Evolutionary conservation across 2,888 invertebrate species (phyloP).

Genomic region (Laspeyria flexula): DNA sequence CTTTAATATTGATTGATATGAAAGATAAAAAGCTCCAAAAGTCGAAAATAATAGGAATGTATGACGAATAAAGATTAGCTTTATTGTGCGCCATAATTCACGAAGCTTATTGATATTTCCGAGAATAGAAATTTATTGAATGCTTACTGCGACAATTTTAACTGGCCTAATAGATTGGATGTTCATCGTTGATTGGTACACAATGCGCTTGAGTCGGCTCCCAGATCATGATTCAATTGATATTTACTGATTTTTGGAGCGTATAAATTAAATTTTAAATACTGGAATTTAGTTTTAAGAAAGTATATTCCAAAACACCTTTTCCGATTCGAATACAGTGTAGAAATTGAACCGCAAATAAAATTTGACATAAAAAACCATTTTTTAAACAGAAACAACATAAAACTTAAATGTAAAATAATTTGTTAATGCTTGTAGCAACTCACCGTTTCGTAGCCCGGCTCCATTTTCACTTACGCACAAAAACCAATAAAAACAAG

Average conservation of each 20-base stretch:
- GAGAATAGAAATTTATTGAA: conserved; percentile 58
- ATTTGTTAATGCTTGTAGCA: conserved; percentile 33
- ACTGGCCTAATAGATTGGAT: conserved; percentile 75
- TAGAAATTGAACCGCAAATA: no score
- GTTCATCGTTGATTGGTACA: conserved; percentile 73
- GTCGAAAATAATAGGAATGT: not conserved
- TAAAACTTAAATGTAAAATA: conserved; percentile 12
- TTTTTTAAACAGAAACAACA: no score
- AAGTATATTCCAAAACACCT: not conserved
- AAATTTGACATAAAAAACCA: no score
- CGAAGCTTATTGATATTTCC: conserved; percentile 19
- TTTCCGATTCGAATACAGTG: not conserved
- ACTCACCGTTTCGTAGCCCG: conserved; percentile 70
- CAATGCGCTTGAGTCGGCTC: conserved; percentile 70
- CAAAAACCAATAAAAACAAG: conserved; percentile 73
- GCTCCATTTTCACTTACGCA: conserved; percentile 73
- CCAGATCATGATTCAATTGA: conserved; percentile 34
- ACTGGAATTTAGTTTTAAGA: not conserved
- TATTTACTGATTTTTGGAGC: conserved; percentile 23
- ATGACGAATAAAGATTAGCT: not conserved
- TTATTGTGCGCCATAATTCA: conserved; percentile 9
- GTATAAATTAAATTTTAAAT: not conserved
- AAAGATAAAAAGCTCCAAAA: not conserved
- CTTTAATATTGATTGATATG: not conserved
- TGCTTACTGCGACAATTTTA: conserved; percentile 67